These are phyloP conservation scores for Antrozous pallidus DNA, from an alignment of 2,797 vertebrate species.

Conservation along the genomic window DNA sequence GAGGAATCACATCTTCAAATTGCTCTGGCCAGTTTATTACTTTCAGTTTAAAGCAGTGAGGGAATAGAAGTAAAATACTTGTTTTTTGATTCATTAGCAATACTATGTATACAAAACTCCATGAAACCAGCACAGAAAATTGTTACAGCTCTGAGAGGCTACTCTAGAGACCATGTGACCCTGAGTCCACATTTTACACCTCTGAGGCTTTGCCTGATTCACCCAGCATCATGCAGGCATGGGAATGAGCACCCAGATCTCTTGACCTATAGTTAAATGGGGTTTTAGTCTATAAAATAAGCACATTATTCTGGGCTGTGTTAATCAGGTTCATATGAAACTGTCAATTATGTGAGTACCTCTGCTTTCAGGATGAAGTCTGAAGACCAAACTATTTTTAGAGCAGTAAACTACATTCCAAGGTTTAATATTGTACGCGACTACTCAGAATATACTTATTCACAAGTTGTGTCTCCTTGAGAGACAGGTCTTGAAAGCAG, in stretches of 20 bases:
- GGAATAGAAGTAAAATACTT: constrained; percentile 8
- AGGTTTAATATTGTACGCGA: constrained; percentile 50
- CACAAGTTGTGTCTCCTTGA: constrained; percentile 55
- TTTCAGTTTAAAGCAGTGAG: constrained; percentile 29
- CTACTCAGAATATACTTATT: constrained; percentile 61
- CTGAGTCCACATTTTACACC: background rate
- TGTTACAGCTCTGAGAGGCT: background rate
- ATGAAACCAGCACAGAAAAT: background rate
- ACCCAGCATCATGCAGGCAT: background rate
- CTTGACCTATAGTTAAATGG: background rate
- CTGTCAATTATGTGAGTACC: constrained; percentile 42
- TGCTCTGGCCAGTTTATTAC: constrained; percentile 30
- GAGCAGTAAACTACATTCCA: constrained; percentile 61
- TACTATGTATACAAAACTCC: background rate
- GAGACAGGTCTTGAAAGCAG: constrained; percentile 39
- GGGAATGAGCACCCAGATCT: background rate
- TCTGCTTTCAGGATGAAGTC: constrained; percentile 64
- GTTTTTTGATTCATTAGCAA: constrained; percentile 18
- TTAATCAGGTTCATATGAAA: constrained; percentile 28
- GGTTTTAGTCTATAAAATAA: constrained; percentile 31
- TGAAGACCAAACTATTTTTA: constrained; percentile 65
- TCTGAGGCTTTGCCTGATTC: background rate
- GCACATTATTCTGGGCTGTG: background rate
- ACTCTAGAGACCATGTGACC: background rate
- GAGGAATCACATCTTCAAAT: constrained; percentile 17